Percentiles rank a stretch among this genome's conserved stretches.
Conservation (phyloP, 1,140 invertebrate species). For the Philopotamus ludificatus region DNA sequence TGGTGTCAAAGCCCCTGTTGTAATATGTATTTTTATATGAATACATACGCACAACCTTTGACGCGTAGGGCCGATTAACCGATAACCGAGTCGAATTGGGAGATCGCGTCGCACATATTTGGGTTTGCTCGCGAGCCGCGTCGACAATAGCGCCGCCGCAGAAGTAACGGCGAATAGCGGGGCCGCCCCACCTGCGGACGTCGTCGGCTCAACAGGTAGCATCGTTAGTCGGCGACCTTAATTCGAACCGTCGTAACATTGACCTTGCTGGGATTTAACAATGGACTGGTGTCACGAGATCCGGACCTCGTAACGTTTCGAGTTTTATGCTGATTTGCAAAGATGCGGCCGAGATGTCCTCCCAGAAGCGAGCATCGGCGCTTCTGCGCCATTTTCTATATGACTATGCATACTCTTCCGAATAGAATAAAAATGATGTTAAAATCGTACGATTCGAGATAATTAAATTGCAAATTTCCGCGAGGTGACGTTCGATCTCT, state of each 20-base stretch:
- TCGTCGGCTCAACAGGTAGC: background rate
- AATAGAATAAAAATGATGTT: too few relatives aligned
- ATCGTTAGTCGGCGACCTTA: constrained; percentile 12
- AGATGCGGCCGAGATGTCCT: constrained; percentile 1
- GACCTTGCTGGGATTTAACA: constrained; percentile 16
- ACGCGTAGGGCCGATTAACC: too few relatives aligned
- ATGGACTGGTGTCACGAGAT: constrained; percentile 9
- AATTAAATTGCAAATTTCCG: too few relatives aligned
- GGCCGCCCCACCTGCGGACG: background rate
- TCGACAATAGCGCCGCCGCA: background rate
- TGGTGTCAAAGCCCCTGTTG: too few relatives aligned
- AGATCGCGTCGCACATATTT: too few relatives aligned
- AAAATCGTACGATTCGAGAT: too few relatives aligned
- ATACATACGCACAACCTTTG: background rate
- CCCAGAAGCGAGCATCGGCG: too few relatives aligned
- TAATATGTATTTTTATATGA: background rate
- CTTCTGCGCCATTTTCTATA: too few relatives aligned
- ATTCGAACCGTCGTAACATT: constrained; percentile 15
- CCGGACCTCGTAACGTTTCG: background rate
- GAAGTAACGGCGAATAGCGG: constrained; percentile 10
- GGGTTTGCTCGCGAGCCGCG: too few relatives aligned
- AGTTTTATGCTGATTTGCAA: background rate
- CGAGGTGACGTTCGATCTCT: too few relatives aligned
- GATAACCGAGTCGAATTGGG: too few relatives aligned
- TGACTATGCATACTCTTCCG: too few relatives aligned